Evolutionary conservation across 37 sponge, comb jelly and placozoan species (phyloP).

Genomic region (Lycopodina hypogea): DNA sequence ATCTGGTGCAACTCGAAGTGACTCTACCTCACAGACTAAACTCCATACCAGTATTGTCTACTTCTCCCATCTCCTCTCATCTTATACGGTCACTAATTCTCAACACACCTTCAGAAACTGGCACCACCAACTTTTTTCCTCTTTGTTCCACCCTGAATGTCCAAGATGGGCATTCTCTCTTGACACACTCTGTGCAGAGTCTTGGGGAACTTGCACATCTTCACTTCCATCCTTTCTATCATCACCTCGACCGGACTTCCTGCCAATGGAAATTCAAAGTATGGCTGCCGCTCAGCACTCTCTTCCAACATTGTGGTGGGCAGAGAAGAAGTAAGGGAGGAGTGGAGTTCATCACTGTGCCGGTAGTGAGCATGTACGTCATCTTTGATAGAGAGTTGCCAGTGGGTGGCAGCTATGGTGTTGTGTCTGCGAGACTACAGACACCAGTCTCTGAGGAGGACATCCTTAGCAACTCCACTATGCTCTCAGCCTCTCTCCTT

Average conservation of each 20-base stretch:
- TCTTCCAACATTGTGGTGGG: neutral
- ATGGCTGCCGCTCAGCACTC: conserved; percentile 1
- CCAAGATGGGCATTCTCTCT: neutral
- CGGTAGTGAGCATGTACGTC: neutral
- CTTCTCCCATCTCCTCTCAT: conserved; percentile 10
- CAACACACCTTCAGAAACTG: neutral
- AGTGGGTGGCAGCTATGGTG: neutral
- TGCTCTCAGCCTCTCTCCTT: neutral
- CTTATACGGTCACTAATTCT: neutral
- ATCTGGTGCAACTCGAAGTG: conserved; percentile 24
- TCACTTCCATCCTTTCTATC: neutral
- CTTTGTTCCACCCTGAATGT: neutral
- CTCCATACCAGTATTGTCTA: conserved; percentile 43
- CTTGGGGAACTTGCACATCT: neutral
- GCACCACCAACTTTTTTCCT: conserved; percentile 9
- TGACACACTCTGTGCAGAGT: neutral
- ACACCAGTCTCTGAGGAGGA: neutral
- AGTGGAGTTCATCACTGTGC: neutral
- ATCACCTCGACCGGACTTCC: neutral
- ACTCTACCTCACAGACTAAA: conserved; percentile 20
- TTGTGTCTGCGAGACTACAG: neutral
- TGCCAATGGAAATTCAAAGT: conserved; percentile 26
- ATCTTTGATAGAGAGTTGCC: neutral
- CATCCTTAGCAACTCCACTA: too few species aligned
- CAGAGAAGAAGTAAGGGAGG: neutral